Evolutionary conservation across 2,888 invertebrate genomes (phyloP).

Genomic region (Scotopteryx bipunctaria): DNA sequence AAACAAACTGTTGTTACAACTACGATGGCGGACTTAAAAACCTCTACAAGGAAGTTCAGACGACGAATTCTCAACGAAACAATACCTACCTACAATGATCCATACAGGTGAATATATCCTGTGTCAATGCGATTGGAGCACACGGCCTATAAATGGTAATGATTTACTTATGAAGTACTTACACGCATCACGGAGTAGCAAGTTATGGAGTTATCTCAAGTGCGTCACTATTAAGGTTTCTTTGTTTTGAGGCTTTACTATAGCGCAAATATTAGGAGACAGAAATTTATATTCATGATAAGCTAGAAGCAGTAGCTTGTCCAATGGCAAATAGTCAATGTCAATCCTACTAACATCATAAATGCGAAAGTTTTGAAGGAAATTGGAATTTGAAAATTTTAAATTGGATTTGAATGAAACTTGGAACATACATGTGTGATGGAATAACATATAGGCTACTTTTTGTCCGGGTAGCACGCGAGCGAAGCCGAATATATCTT

Average conservation of each 20-base stretch:
- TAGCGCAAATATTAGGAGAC: constrained; percentile 3
- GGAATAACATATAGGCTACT: too few species aligned
- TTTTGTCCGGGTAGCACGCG: too few species aligned
- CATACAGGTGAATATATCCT: background rate
- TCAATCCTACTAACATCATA: too few species aligned
- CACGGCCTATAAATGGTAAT: constrained; percentile 4
- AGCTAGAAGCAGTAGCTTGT: background rate
- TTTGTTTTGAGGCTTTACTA: constrained; percentile 12
- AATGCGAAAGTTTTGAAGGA: too few species aligned
- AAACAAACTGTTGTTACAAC: too few species aligned
- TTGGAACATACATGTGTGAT: too few species aligned
- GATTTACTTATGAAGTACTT: constrained; percentile 4
- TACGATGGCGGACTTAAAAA: too few species aligned
- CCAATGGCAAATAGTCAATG: too few species aligned
- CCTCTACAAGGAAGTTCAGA: background rate
- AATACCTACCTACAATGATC: too few species aligned
- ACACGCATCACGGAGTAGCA: constrained; percentile 1
- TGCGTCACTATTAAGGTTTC: constrained; percentile 19
- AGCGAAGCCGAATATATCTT: too few species aligned
- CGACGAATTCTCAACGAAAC: background rate
- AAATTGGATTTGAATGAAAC: too few species aligned
- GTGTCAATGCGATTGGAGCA: background rate
- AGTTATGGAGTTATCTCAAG: constrained; percentile 7
- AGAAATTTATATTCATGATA: constrained; percentile 10
- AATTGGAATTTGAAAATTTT: too few species aligned